Evolutionary conservation across 2,113 vertebrate species (phyloP), one percentile per base, ranked within the genome.

Genomic region (Crotalus tigris): DNA sequence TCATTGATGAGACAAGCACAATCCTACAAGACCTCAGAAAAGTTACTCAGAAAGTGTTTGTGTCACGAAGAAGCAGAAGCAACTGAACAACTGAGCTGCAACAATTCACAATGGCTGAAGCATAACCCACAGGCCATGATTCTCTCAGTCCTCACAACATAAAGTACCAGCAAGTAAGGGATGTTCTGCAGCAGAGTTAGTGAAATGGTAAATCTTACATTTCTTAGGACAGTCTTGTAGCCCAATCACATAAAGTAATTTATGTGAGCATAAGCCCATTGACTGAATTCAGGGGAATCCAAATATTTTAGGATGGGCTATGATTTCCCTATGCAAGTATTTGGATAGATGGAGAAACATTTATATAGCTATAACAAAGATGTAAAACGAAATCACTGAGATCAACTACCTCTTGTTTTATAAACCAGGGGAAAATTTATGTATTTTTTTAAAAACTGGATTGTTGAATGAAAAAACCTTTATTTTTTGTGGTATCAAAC

Each of bases 311-410:
- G 46, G 1, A 46, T 12, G 11, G 58, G 58, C 57, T 90, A 29
- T 49, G 39, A 64, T 46, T 90, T 24, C 46, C 46, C 21, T 26
- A 33, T n/a, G 64, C 64, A 69, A 69, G 64, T 13, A 69, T 75
- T 93, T 0, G 0, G 85, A 87, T 57, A 85, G 87, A 92, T 59
- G 26, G 39, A n/a, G 53, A 39, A 87, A 33, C 19, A 81, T 75
- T 94, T 58, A 19, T 8, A 90, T 89, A 57, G 93, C 94, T 91
- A 91, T 93, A 94, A 92, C 59, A n/a, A 13, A 11, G 19, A 23
- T 87, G 29, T 64, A 23, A 39, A 87, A 51, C 21, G 26, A 46
- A 51, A 49, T 61, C 89, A 33, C 4, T 54, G 15, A 75, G 89
- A 19, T 75, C 21, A 51, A 54, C 33, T 51, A 51, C 19, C 61